phyloP scores from a whole-genome alignment of 2,888 invertebrate genomes.

The Dynastes maya region DNA sequence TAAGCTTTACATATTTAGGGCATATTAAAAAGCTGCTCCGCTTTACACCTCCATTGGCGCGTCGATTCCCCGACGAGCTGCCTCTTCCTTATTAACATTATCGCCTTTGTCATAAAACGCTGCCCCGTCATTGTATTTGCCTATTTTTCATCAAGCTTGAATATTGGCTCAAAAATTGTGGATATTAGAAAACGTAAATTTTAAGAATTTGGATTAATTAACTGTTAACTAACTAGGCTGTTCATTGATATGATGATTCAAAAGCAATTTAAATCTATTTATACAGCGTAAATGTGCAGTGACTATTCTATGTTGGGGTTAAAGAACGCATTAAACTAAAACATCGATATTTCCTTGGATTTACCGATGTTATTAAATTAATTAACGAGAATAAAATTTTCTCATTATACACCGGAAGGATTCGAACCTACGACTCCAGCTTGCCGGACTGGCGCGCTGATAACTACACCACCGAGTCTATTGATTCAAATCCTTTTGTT shows the following conservation, averaged over 20 bases:
- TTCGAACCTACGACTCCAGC: too few relatives aligned
- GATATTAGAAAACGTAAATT: background rate
- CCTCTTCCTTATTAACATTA: slow-evolving; percentile 6
- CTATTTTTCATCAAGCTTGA: background rate
- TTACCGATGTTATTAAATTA: too few relatives aligned
- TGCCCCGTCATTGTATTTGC: background rate
- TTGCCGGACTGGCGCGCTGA: too few relatives aligned
- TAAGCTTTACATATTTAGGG: slow-evolving; percentile 27
- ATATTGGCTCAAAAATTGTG: background rate
- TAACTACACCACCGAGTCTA: too few relatives aligned
- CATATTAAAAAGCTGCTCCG: slow-evolving; percentile 35
- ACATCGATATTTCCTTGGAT: too few relatives aligned
- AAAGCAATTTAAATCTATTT: too few relatives aligned
- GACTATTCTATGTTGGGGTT: too few relatives aligned
- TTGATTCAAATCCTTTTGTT: too few relatives aligned
- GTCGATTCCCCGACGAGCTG: slow-evolving; percentile 19
- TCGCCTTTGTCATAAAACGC: background rate
- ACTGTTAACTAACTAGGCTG: background rate
- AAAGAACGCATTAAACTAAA: too few relatives aligned
- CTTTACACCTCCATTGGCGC: slow-evolving; percentile 14
- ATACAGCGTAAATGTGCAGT: too few relatives aligned
- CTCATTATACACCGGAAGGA: too few relatives aligned
- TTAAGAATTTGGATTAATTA: background rate
- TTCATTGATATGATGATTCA: background rate
- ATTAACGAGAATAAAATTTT: too few relatives aligned